phyloP scores from a whole-genome alignment of 2,113 vertebrate genomes.

The Romanogobio albipinnatus region DNA sequence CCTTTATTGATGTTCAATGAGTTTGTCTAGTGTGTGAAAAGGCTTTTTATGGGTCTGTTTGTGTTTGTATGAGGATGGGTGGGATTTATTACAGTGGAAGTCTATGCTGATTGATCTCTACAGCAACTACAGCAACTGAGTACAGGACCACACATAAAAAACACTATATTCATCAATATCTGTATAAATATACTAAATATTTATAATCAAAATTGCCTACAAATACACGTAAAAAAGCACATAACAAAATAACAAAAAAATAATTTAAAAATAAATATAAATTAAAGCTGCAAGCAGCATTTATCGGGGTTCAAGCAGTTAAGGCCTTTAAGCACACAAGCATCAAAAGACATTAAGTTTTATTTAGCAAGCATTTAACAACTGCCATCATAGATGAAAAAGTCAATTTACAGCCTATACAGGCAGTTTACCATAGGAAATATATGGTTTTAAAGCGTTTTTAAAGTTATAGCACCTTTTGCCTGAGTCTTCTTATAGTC shows the following conservation, averaged over 20 bases:
- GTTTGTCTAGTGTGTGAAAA: slow-evolving; percentile 69
- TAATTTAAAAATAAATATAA: background rate
- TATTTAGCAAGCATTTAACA: too few species aligned
- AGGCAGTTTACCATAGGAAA: too few species aligned
- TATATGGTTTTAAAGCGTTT: too few species aligned
- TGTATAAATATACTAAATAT: background rate
- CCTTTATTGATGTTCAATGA: slow-evolving; percentile 27
- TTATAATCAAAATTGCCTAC: background rate
- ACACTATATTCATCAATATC: background rate
- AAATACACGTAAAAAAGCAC: too few species aligned
- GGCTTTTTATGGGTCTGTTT: slow-evolving; percentile 68
- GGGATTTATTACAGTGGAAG: slow-evolving; percentile 69
- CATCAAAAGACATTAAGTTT: too few species aligned
- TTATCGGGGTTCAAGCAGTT: too few species aligned
- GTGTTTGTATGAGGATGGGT: slow-evolving; percentile 64
- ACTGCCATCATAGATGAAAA: too few species aligned
- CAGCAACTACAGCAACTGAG: background rate
- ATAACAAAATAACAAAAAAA: background rate
- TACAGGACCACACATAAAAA: background rate
- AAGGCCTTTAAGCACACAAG: too few species aligned
- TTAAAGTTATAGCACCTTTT: too few species aligned
- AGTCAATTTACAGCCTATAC: too few species aligned
- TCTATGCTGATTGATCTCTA: slow-evolving; percentile 46
- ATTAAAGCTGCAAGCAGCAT: too few species aligned
- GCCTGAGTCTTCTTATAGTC: too few species aligned